Evolutionary conservation across 1,140 invertebrate genomes (phyloP), one percentile per base, ranked within the genome.

Genomic region (Stratiolaelaps scimitus): DNA sequence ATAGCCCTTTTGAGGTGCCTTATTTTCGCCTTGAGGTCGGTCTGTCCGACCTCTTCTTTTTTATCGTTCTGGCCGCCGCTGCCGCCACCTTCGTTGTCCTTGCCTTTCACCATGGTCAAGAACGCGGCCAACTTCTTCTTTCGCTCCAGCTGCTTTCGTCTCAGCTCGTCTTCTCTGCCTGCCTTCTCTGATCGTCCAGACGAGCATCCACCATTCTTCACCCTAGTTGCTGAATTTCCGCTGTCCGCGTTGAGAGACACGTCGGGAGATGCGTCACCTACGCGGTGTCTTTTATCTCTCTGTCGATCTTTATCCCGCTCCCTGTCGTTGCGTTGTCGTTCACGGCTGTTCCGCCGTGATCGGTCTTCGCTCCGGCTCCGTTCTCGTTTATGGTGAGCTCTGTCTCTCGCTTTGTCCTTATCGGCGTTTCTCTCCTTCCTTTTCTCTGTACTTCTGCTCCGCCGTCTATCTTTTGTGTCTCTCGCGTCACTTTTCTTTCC

Each of bases 121-220:
- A 79, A 79, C 68, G 78, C 70, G 43, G 75, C 75, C 30, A 77
- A 77, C 69, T 78, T 78, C 15, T 81, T 80, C 71, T 85, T 86
- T 5, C 86, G 75, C 71, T 87, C 85, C 29, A 83, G 72, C 71
- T 88, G 84, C 4, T 81, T 69, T 87, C 82, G 66, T 79, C 80
- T 7, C 79, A 77, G 46, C 19, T 48, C 19, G 23, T 69, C 53
- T 56, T 44, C 48, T 20, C 17, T 2, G 7, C 48, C 53, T 43
- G 53, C 47, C 34, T 10, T 40, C 10, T 40, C 34, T 10, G 34
- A 40, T 40, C 34, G 34, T 4, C 34, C 10, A 10, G 34, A 40
- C 10, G 5, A 4, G 10, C 34, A 6, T 10, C 34, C 34, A 40
- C 34, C 34, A 40, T 40, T 40, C 10, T 40, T 40, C 34, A 40